These are phyloP conservation scores for Muscina levida DNA, from an alignment of 2,888 invertebrate genomes.

Conservation along the genomic window DNA sequence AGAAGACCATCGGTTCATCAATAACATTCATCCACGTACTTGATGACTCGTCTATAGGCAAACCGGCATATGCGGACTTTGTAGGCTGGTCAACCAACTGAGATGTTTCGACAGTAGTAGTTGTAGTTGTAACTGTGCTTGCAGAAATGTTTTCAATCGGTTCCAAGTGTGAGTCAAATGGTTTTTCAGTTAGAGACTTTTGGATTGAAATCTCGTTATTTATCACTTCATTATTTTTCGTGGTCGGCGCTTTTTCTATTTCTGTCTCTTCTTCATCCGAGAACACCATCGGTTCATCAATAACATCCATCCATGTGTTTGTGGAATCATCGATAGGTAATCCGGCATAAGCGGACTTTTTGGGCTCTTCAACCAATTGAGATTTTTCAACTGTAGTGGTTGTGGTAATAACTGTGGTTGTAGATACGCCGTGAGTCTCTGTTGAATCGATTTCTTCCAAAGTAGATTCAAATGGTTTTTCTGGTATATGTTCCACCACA, in stretches of 20 bases:
- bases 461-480: constrained; percentile 1
- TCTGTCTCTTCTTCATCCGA: constrained; percentile 68
- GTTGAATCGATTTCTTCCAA: constrained; percentile 29
- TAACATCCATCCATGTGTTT: constrained; percentile 76
- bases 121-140: background rate
- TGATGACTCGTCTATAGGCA: constrained; percentile 76
- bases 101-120: background rate
- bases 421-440: constrained; percentile 24
- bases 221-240: background rate
- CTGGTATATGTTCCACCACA: background rate
- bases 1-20: constrained; percentile 77
- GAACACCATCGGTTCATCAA: constrained; percentile 71
- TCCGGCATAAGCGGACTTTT: constrained; percentile 72
- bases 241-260: background rate
- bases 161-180: background rate
- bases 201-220: too few species aligned
- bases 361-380: constrained; percentile 56
- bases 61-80: constrained; percentile 69
- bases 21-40: constrained; percentile 75
- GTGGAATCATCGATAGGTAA: constrained; percentile 74
- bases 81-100: constrained; percentile 27
- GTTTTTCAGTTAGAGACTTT: too few species aligned
- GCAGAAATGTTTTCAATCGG: background rate
- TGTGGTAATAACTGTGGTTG: background rate
- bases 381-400: constrained; percentile 6